A percentile compares a stretch with the other conserved stretches of the same genome.
Conservation (phyloP, 2,113 vertebrate genomes). For the Piprites chloris region DNA sequence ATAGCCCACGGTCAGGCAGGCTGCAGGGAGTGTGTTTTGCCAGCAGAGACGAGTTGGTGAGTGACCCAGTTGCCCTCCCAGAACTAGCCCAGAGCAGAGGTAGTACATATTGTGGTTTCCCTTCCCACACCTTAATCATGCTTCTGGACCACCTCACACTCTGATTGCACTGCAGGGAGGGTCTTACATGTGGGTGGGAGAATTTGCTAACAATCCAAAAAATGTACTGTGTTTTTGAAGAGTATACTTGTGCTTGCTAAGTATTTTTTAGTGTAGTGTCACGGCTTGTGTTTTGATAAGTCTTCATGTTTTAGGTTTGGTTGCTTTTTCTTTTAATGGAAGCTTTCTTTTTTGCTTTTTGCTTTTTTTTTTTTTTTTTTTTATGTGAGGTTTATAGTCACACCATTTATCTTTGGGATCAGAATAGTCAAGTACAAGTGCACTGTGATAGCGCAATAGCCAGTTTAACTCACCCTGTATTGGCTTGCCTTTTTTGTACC, state of each 20-base stretch:
- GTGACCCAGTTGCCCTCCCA: rapidly evolving
- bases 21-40: not conserved
- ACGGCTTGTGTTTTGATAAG: not conserved
- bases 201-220: not conserved
- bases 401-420: not conserved
- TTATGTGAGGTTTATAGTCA: not conserved
- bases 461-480: not conserved
- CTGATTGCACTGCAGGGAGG: not conserved
- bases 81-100: not conserved
- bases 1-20: rapidly evolving
- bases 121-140: not conserved
- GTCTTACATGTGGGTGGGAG: rapidly evolving
- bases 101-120: not conserved
- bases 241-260: not conserved
- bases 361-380: not conserved
- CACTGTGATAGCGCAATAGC: not conserved
- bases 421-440: not conserved
- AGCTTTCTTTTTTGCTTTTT: not conserved
- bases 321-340: not conserved
- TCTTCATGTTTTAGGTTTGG: not conserved
- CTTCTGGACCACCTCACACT: not conserved
- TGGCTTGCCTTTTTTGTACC: not conserved
- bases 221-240: not conserved
- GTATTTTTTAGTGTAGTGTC: not conserved
- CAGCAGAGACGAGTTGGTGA: not conserved